phyloP scores from a whole-genome alignment of 2,888 invertebrate genomes.

The Mantis religiosa region DNA sequence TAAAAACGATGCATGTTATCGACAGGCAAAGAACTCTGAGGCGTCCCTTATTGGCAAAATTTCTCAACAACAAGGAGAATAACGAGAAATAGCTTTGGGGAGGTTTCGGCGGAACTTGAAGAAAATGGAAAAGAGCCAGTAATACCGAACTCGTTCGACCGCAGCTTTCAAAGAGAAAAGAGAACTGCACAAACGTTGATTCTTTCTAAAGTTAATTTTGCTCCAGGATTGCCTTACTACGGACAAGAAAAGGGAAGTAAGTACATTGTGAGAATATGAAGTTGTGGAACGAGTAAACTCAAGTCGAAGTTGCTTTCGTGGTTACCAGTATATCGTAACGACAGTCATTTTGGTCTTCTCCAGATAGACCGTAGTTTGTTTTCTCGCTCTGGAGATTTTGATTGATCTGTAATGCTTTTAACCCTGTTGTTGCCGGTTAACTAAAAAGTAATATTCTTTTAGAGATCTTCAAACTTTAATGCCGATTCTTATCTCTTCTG shows the following conservation, averaged over 20 bases:
- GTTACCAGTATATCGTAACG: too few species aligned
- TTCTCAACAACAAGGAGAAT: neutral
- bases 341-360: too few species aligned
- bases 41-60: slow-evolving; percentile 3
- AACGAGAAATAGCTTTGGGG: slow-evolving; percentile 1
- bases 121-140: neutral
- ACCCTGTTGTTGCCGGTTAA: too few species aligned
- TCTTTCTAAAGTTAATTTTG: neutral
- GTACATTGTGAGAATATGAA: neutral
- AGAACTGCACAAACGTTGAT: neutral
- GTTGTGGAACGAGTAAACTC: neutral
- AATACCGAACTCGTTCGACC: slow-evolving; percentile 9
- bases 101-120: neutral
- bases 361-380: too few species aligned
- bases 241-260: neutral
- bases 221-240: neutral
- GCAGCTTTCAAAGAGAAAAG: neutral
- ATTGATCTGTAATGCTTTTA: too few species aligned
- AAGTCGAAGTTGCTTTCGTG: neutral
- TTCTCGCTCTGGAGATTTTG: too few species aligned
- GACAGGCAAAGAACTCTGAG: neutral
- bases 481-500: too few species aligned
- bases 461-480: too few species aligned
- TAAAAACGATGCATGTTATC: neutral
- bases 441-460: too few species aligned